phyloP scores from a whole-genome alignment of 2,113 vertebrate species.

The Oreochromis tanganicae region DNA sequence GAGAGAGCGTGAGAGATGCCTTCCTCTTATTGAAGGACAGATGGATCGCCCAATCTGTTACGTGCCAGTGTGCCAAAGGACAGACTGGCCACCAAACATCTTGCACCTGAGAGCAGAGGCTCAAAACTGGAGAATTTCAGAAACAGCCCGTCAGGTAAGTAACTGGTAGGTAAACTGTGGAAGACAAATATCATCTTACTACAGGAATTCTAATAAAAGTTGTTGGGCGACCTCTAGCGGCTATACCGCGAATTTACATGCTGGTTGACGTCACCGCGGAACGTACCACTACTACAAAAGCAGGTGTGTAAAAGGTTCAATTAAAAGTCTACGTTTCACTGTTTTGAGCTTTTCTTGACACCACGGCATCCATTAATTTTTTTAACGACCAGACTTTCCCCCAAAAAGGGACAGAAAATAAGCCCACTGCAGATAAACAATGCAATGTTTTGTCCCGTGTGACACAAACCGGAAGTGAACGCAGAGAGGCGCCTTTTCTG shows the following conservation, averaged over 20 bases:
- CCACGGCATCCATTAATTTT: not conserved
- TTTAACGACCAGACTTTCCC: not conserved
- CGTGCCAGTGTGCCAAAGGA: slow-evolving; percentile 36
- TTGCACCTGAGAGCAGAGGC: slow-evolving; percentile 16
- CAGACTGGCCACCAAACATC: slow-evolving; percentile 25
- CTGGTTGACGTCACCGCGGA: not conserved
- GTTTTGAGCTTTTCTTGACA: accelerated
- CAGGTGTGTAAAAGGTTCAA: not conserved
- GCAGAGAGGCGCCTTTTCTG: slow-evolving; percentile 54
- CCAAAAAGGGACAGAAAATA: not conserved
- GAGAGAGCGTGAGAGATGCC: slow-evolving; percentile 42
- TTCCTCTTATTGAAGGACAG: slow-evolving; percentile 48
- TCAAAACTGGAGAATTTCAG: not conserved
- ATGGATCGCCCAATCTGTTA: slow-evolving; percentile 53
- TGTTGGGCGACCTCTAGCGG: slow-evolving; percentile 34
- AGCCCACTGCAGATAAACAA: not conserved
- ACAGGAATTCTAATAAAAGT: not conserved
- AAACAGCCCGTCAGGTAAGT: not conserved
- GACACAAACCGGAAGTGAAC: not conserved
- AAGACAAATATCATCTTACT: not conserved
- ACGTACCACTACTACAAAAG: slow-evolving; percentile 2
- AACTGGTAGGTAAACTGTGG: not conserved
- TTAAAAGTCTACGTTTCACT: not conserved
- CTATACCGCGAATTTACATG: not conserved
- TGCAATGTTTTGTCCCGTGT: accelerated